Evolutionary conservation across 2,888 invertebrate genomes (phyloP).

Genomic region (Heterodera filipjevi): DNA sequence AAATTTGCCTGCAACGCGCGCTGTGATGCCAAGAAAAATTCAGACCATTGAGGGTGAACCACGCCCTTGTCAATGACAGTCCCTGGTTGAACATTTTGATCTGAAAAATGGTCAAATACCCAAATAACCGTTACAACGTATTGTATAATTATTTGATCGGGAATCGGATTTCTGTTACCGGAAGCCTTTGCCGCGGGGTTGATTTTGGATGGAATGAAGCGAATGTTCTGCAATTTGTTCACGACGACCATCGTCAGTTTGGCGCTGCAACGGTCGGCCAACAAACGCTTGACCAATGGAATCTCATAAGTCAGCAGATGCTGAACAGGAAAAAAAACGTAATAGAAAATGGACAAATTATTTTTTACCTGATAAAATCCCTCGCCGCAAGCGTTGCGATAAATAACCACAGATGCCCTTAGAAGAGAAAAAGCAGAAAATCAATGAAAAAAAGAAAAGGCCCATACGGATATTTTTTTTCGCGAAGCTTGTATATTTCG

Average conservation of each 20-base stretch:
- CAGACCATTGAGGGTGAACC: slow-evolving; percentile 50
- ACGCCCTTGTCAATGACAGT: slow-evolving; percentile 49
- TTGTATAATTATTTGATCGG: not conserved
- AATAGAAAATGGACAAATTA: no score
- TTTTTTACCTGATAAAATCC: slow-evolving; percentile 26
- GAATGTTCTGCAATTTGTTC: slow-evolving; percentile 48
- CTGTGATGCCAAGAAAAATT: slow-evolving; percentile 46
- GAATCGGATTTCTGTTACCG: not conserved
- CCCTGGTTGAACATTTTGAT: slow-evolving; percentile 54
- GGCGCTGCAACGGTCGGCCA: slow-evolving; percentile 38
- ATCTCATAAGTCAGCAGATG: slow-evolving; percentile 50
- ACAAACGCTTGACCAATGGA: slow-evolving; percentile 42
- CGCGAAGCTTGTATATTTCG: not conserved
- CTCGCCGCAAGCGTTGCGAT: slow-evolving; percentile 50
- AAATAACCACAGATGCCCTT: slow-evolving; percentile 47
- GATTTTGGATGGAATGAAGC: slow-evolving; percentile 21
- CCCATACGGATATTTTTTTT: not conserved
- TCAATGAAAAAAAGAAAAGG: not conserved
- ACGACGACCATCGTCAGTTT: slow-evolving; percentile 52
- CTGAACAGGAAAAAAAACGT: not conserved
- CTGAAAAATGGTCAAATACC: not conserved
- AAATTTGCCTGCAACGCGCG: not conserved
- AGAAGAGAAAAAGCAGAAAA: not conserved
- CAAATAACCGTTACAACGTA: not conserved
- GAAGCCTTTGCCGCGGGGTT: slow-evolving; percentile 30